Base-by-base conservation (phyloP, 2,113 vertebrate species). In the Colistium nudipinnis region DNA sequence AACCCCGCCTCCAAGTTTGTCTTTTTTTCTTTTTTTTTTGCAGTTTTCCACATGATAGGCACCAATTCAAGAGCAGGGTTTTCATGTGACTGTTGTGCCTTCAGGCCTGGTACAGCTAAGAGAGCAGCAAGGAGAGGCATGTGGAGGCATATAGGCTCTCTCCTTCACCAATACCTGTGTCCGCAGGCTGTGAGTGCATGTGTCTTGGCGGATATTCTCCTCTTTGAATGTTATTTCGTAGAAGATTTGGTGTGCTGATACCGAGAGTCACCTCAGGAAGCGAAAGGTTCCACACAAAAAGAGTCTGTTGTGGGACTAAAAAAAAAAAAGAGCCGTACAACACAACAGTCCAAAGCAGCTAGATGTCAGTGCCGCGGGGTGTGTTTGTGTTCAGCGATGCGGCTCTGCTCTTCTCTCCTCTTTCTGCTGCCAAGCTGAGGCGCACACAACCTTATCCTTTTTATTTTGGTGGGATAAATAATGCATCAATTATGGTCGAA, bases 31-130 rank as follows among this genome's bases (percentile, higher is more conserved):
- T 12, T 4, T 11, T 1, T n/a, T 9, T n/a, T 13, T 35, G 20
- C 49, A 70, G 38, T 66, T 71, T 53, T 76, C 30, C 81, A 78
- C 73, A 82, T 86, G 80, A 87, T 75, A 74, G 41, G 62, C 35
- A 3, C 41, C 43, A 44, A 79, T 83, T 78, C 28, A 55, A 61
- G 51, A 80, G 52, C 67, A 73, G 54, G 49, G 49, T 83, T 53
- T 81, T 81, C 86, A 91, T 89, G 86, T 90, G 88, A 90, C 88
- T 74, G 85, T 80, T 84, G 22, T 78, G 82, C 82, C 89, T 70
- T 35, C 8, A 38, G 87, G 83, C 62, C 22, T 11, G n/a, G 19
- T 44, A 17, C 45, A n/a, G 25, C 49, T 45, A 51, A 45, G 47
- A 33, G 31, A 52, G 30, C 48, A 35, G 35, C 51, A 30, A 9